phyloP scores from a whole-genome alignment of 2,888 invertebrate genomes.

The Alviniconcha strummeri region DNA sequence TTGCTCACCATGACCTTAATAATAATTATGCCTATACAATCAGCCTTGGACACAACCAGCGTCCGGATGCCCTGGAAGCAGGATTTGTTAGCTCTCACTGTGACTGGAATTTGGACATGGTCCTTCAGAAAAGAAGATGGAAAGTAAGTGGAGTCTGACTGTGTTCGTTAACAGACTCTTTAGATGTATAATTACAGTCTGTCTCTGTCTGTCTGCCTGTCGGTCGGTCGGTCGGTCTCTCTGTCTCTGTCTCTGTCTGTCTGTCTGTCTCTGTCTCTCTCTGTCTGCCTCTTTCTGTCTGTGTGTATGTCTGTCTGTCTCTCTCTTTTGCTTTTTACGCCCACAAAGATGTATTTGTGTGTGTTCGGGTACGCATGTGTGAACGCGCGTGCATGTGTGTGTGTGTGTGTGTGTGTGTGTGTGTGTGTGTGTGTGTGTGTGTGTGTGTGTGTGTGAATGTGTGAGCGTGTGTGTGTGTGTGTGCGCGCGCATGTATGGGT shows the following conservation, averaged over 20 bases:
- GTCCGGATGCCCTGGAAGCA: no score
- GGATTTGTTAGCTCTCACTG: no score
- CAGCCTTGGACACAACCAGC: no score
- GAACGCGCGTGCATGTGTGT: no score
- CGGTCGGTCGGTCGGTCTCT: background rate
- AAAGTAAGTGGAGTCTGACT: no score
- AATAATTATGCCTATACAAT: no score
- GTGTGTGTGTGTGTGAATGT: background rate
- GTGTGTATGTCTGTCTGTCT: background rate
- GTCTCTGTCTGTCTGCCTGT: background rate
- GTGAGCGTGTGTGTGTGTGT: background rate
- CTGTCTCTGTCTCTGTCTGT: background rate
- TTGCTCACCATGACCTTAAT: no score
- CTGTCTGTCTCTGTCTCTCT: background rate
- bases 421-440: constrained; percentile 7
- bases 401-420: background rate
- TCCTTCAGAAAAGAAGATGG: no score
- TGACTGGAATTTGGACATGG: no score
- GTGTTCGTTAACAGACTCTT: no score
- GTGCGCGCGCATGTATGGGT: background rate
- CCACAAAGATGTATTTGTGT: background rate
- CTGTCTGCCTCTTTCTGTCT: background rate
- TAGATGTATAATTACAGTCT: background rate
- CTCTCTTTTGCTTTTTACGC: no score
- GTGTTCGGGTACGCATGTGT: no score